Evolutionary conservation across 2,888 invertebrate genomes (phyloP).

Genomic region (Meteorus cinctellus): DNA sequence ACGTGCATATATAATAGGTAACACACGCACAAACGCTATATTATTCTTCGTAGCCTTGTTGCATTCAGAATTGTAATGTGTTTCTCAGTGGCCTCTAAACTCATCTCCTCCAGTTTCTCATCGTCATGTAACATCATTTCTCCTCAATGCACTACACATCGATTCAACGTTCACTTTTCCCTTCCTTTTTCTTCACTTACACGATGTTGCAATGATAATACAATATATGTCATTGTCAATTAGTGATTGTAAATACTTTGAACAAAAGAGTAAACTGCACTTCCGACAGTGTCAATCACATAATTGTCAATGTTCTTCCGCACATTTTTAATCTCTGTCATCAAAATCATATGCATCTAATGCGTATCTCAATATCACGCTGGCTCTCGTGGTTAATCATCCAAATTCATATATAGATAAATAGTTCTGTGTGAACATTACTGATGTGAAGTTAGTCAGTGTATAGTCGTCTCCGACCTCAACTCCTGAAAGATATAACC

Average conservation of each 20-base stretch:
- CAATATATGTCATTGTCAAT: background rate
- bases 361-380: background rate
- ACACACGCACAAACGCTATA: constrained; percentile 2
- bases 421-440: background rate
- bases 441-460: background rate
- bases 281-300: background rate
- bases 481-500: too few species aligned
- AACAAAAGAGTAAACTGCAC: background rate
- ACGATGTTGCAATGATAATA: constrained; percentile 29
- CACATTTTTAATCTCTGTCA: background rate
- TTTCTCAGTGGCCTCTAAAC: constrained; percentile 45
- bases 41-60: constrained; percentile 39
- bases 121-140: constrained; percentile 27
- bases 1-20: background rate
- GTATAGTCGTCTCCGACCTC: background rate
- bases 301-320: background rate
- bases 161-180: constrained; percentile 11
- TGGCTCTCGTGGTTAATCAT: constrained; percentile 2
- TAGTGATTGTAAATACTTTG: background rate
- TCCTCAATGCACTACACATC: constrained; percentile 9
- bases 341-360: background rate
- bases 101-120: constrained; percentile 43
- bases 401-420: background rate
- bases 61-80: constrained; percentile 45
- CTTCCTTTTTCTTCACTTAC: constrained; percentile 11